phyloP scores from a whole-genome alignment of 2,888 invertebrate species.

The Chrysopilus asiliformis region DNA sequence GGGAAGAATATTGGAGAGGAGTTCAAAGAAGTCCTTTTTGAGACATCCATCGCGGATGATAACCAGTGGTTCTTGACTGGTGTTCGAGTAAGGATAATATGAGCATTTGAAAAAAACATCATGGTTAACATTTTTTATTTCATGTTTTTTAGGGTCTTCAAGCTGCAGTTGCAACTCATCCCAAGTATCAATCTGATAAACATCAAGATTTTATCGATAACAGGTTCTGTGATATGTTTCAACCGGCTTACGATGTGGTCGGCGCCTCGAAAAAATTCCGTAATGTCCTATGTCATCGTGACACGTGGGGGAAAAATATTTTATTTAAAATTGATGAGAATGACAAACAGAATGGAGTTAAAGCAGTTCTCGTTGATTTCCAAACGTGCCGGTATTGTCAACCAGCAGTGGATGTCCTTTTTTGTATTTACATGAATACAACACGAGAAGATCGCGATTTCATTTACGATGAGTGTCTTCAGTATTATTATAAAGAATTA shows the following conservation, averaged over 20 bases:
- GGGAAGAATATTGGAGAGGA: conserved; percentile 20
- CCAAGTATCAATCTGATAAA: conserved; percentile 16
- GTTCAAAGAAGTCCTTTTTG: conserved; percentile 19
- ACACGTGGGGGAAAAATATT: conserved; percentile 33
- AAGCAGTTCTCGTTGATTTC: conserved; percentile 29
- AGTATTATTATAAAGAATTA: conserved; percentile 23
- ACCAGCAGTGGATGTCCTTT: conserved; percentile 28
- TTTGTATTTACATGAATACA: conserved; percentile 27
- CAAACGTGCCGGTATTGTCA: conserved; percentile 30
- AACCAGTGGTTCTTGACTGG: conserved; percentile 24
- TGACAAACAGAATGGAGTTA: conserved; percentile 14
- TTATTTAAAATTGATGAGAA: conserved; percentile 21
- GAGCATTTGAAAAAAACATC: too few species aligned
- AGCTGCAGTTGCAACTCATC: conserved; percentile 20
- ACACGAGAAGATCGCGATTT: conserved; percentile 16
- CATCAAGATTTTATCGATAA: conserved; percentile 21
- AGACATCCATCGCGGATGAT: conserved; percentile 21
- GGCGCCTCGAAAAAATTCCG: conserved; percentile 28
- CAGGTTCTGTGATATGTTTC: conserved; percentile 21
- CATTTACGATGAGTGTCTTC: conserved; percentile 15
- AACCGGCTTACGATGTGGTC: conserved; percentile 23
- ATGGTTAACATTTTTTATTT: not conserved
- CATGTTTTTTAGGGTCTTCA: conserved; percentile 17
- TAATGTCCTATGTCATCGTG: conserved; percentile 38
- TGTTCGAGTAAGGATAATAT: conserved; percentile 17